Conservation (phyloP, 2,113 vertebrate genomes). For the Urocitellus parryii region DNA sequence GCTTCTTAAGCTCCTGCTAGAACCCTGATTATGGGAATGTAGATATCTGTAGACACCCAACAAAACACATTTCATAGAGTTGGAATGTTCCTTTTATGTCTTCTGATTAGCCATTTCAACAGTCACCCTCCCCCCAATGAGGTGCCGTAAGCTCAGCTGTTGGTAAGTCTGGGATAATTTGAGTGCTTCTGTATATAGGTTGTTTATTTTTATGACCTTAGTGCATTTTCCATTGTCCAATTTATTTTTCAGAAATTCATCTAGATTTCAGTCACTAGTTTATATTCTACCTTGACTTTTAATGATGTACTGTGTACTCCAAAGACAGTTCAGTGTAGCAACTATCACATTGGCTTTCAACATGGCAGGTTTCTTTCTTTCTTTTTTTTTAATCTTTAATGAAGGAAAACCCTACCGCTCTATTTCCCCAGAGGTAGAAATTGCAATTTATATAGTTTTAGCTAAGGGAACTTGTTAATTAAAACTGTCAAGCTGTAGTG, state of each 20-base stretch:
- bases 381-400: conserved; percentile 14
- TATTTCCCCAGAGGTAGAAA: conserved; percentile 21
- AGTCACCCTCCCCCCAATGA: not conserved
- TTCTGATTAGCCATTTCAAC: not conserved
- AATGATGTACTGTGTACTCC: not conserved
- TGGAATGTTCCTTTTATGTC: not conserved
- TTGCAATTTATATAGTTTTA: conserved; percentile 4
- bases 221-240: conserved; percentile 28
- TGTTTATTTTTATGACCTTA: not conserved
- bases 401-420: conserved; percentile 37
- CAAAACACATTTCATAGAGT: conserved; percentile 46
- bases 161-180: conserved; percentile 43
- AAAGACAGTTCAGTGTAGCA: conserved; percentile 28
- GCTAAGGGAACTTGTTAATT: conserved; percentile 55
- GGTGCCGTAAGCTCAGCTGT: not conserved
- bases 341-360: conserved; percentile 33
- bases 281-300: conserved; percentile 38
- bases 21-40: not conserved
- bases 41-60: not conserved
- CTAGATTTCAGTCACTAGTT: conserved; percentile 31
- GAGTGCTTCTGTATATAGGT: not conserved
- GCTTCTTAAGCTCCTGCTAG: not conserved
- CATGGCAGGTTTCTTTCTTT: not conserved
- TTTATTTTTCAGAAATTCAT: conserved; percentile 49
- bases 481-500: conserved; percentile 45